Conservation (phyloP, 1,140 invertebrate genomes). For the Pseudomyrmex dendroicus region DNA sequence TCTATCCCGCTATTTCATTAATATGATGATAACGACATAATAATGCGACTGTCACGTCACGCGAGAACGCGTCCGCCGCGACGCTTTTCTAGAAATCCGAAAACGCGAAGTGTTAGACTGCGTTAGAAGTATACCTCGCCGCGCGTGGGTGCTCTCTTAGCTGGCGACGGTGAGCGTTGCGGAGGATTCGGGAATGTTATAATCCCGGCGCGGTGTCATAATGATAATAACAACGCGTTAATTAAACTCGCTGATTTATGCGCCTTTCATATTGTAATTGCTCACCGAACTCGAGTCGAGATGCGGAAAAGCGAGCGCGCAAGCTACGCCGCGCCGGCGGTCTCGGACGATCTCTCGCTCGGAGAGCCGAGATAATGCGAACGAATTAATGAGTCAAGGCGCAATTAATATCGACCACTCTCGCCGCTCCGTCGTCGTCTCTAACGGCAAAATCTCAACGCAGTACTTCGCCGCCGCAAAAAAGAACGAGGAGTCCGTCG, state of each 20-base stretch:
- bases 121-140: not conserved
- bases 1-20: conserved; percentile 52
- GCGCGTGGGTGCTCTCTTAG: not conserved
- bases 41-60: conserved; percentile 48
- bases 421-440: conserved; percentile 47
- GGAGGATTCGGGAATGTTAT: conserved; percentile 75
- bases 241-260: conserved; percentile 83
- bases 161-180: conserved; percentile 6
- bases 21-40: conserved; percentile 58
- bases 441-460: conserved; percentile 43
- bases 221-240: conserved; percentile 84
- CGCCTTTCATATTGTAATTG: conserved; percentile 85
- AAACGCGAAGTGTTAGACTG: not conserved
- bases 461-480: conserved; percentile 3
- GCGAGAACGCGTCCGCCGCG: conserved; percentile 8
- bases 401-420: conserved; percentile 79
- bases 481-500: conserved; percentile 8
- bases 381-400: conserved; percentile 82
- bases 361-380: conserved; percentile 77
- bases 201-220: conserved; percentile 76
- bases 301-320: conserved; percentile 63
- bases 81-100: conserved; percentile 36
- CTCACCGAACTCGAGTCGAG: conserved; percentile 81
- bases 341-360: conserved; percentile 77
- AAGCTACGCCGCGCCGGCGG: conserved; percentile 40